Evolutionary conservation across 2,888 invertebrate species (phyloP).

Genomic region (Gibbula magus): DNA sequence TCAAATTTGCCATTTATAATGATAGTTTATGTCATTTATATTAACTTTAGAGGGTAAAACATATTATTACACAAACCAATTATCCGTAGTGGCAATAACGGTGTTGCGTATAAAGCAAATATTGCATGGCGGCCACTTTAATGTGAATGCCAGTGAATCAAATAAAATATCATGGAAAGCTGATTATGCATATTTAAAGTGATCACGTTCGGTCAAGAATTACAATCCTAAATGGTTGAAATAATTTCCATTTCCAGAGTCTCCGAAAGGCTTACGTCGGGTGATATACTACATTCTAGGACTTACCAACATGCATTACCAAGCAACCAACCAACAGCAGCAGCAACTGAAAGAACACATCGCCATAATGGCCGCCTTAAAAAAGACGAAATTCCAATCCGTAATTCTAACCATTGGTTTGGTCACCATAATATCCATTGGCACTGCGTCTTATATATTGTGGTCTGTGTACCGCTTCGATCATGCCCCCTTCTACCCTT

Average conservation of each 20-base stretch:
- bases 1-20: too few relatives aligned
- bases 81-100: too few relatives aligned
- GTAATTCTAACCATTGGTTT: conserved; percentile 18
- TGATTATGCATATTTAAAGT: too few relatives aligned
- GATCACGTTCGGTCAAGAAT: too few relatives aligned
- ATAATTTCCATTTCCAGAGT: not conserved
- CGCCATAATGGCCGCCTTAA: not conserved
- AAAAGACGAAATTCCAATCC: conserved; percentile 7
- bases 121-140: too few relatives aligned
- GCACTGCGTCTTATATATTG: conserved; percentile 27
- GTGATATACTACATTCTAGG: not conserved
- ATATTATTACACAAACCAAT: too few relatives aligned
- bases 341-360: conserved; percentile 15
- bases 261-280: not conserved
- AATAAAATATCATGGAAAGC: too few relatives aligned
- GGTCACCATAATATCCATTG: conserved; percentile 10
- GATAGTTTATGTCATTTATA: too few relatives aligned
- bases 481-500: conserved; percentile 24
- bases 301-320: not conserved
- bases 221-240: not conserved
- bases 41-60: too few relatives aligned
- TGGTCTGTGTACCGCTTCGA: conserved; percentile 32
- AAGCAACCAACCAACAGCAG: not conserved
- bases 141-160: too few relatives aligned
- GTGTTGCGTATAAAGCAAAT: too few relatives aligned